These are phyloP conservation scores for Tetramorium alpestre DNA, from an alignment of 1,140 invertebrate genomes.

Conservation along the genomic window DNA sequence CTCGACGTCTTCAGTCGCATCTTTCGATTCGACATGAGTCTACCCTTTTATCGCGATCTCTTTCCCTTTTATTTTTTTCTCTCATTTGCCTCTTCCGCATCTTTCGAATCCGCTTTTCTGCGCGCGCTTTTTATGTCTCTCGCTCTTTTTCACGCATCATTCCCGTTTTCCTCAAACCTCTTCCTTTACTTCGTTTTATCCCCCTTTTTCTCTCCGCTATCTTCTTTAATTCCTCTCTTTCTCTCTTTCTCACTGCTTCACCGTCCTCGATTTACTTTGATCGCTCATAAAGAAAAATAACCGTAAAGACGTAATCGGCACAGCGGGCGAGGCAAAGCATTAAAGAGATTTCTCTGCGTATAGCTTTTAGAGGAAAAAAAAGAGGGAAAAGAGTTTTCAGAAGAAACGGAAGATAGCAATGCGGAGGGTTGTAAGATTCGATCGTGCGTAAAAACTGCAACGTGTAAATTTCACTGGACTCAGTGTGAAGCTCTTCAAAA, in stretches of 20 bases:
- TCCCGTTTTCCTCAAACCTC: constrained; percentile 1
- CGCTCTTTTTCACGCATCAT: constrained; percentile 46
- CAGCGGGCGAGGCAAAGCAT: constrained; percentile 7
- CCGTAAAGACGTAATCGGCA: constrained; percentile 47
- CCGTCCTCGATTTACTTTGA: constrained; percentile 63
- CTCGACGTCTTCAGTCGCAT: constrained; percentile 26
- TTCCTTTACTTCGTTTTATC: constrained; percentile 27
- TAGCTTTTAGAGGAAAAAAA: constrained; percentile 48
- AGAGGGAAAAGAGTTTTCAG: neutral
- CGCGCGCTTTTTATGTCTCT: constrained; percentile 35
- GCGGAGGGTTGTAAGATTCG: constrained; percentile 28
- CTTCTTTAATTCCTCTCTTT: constrained; percentile 53
- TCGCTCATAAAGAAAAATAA: constrained; percentile 67
- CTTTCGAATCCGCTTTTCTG: constrained; percentile 48
- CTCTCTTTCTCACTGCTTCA: constrained; percentile 22
- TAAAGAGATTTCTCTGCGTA: constrained; percentile 46
- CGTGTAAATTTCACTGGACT: constrained; percentile 34
- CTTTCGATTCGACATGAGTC: constrained; percentile 21
- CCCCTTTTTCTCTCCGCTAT: neutral
- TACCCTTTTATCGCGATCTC: neutral
- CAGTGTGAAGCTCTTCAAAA: neutral
- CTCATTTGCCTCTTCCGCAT: constrained; percentile 57
- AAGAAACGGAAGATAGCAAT: constrained; percentile 42
- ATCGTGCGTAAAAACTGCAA: constrained; percentile 46
- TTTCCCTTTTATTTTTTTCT: constrained; percentile 24